A percentile compares a stretch with the other conserved stretches of the same genome.
phyloP scores from a whole-genome alignment of 2,113 vertebrate species.

The Andinoacara biseriatus region DNA sequence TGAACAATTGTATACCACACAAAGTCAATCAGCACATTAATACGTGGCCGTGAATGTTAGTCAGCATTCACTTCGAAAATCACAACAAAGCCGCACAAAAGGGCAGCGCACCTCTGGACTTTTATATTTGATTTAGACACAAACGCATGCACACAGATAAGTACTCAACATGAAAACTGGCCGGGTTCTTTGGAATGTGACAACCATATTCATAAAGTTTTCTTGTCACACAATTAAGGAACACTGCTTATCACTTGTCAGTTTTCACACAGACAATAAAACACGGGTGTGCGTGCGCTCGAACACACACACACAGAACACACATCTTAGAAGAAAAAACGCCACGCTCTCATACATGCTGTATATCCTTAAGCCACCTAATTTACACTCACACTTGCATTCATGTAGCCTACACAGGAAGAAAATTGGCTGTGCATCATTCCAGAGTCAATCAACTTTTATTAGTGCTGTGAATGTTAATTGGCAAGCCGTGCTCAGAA shows the following conservation, averaged over 20 bases:
- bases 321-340: neutral
- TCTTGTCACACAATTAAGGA: neutral
- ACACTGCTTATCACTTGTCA: neutral
- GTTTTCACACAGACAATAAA: neutral
- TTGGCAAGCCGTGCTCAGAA: slow-evolving; percentile 57
- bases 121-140: slow-evolving; percentile 63
- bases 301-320: neutral
- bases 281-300: neutral
- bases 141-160: slow-evolving; percentile 41
- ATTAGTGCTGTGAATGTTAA: slow-evolving; percentile 67
- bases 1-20: slow-evolving; percentile 27
- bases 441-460: slow-evolving; percentile 66
- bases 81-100: slow-evolving; percentile 15
- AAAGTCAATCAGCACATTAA: slow-evolving; percentile 34
- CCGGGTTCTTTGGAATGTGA: neutral
- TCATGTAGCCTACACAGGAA: slow-evolving; percentile 10
- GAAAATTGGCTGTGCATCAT: slow-evolving; percentile 55
- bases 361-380: neutral
- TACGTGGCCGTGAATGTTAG: neutral
- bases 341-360: neutral
- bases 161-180: slow-evolving; percentile 18
- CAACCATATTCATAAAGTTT: slow-evolving; percentile 46
- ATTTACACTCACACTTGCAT: slow-evolving; percentile 13
- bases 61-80: slow-evolving; percentile 11
- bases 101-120: slow-evolving; percentile 34